Evolutionary conservation across 2,113 vertebrate genomes (phyloP), one percentile per base, ranked within the genome.

Genomic region (Tetraodon nigroviridis): DNA sequence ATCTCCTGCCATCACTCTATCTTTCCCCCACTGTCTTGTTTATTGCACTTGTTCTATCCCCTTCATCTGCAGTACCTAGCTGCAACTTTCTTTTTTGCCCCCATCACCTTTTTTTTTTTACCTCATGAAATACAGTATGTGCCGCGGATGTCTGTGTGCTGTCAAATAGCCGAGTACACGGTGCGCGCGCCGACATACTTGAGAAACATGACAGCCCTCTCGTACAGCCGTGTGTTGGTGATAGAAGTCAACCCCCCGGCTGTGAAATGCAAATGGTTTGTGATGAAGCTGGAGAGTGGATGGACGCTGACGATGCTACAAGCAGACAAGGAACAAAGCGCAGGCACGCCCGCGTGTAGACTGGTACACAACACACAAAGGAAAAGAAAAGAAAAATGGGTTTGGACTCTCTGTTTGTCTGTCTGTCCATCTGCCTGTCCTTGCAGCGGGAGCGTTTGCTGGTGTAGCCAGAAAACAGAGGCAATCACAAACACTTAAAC

Each of bases 401-500:
- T 32, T 37, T 4, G 18, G 8, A 4, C 29, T 16, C 51, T 18
- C 32, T n/a, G 15, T 52, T 41, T 18, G 2, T 41, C 20, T 10
- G 20, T 55, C 53, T 41, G 32, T 41, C 32, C 8, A n/a, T 21
- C 41, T 12, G 32, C 11, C 32, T 12, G 7, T 37, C 32, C 32
- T 12, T 37, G 32, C 32, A 37, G 61, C 70, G 58, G 37, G 27
- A 55, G 77, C 7, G 8, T 48, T n/a, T 5, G 46, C 17, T 3
- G 46, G n/a, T 48, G 59, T 17, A 24, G 41, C 67, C 75, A 68
- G 71, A 58, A 79, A 79, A 70, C 57, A 66, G 75, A 86, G 81
- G 84, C 85, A 87, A 87, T 87, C 83, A 80, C 77, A 86, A 89
- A 87, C 81, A 85, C 78, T 89, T 89, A 87, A 84, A 86, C 61